phyloP scores from a whole-genome alignment of 2,797 vertebrate genomes.

The Bradypodion pumilum region DNA sequence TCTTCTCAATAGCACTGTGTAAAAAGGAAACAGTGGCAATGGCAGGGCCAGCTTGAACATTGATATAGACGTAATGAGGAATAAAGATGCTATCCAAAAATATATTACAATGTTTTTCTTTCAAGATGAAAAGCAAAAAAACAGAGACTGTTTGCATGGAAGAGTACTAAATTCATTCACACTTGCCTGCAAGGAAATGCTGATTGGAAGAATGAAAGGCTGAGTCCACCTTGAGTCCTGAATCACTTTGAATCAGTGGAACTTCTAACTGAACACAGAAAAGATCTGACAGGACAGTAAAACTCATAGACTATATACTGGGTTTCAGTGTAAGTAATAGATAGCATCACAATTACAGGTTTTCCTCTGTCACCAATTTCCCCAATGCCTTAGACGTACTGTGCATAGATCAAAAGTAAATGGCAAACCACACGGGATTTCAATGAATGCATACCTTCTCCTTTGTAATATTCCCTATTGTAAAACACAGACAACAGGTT shows the following conservation, averaged over 20 bases:
- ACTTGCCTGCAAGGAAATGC: slow-evolving; percentile 7
- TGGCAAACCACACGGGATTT: neutral
- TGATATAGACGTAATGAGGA: neutral
- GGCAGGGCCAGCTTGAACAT: no score
- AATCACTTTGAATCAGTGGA: neutral
- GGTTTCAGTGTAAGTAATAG: neutral
- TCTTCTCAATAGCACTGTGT: neutral
- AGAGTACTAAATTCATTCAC: slow-evolving; percentile 1
- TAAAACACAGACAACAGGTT: neutral
- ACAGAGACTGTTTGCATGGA: neutral
- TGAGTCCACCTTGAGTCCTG: no score
- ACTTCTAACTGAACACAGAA: neutral
- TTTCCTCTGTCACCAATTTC: neutral
- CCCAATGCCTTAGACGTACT: neutral
- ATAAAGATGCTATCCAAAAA: neutral
- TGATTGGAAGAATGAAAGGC: no score
- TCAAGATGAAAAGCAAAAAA: neutral
- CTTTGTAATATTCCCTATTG: neutral
- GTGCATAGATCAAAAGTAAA: neutral
- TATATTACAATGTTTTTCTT: neutral
- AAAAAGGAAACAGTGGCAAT: neutral
- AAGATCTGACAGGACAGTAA: neutral
- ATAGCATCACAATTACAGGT: neutral
- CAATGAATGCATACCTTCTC: neutral
- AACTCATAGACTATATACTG: neutral